These are phyloP conservation scores for Diabrotica undecimpunctata DNA, from an alignment of 1,140 invertebrate genomes.

Conservation along the genomic window DNA sequence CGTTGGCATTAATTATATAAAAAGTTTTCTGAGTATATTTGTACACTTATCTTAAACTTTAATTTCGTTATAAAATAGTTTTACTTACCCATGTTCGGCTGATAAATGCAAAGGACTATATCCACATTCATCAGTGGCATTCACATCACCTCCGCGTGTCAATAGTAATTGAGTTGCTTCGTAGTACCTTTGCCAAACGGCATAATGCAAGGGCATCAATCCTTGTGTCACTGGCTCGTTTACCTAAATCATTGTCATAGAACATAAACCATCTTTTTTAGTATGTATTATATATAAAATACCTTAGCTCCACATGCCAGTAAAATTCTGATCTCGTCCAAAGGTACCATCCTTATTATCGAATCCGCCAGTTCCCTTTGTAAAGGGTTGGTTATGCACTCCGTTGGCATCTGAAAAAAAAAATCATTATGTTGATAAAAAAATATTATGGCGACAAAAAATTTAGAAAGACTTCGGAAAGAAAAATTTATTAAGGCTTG, in stretches of 20 bases:
- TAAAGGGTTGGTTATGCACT: slow-evolving; percentile 69
- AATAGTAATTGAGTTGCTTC: slow-evolving; percentile 75
- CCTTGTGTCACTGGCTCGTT: slow-evolving; percentile 76
- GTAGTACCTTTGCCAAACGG: slow-evolving; percentile 79
- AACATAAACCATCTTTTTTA: background rate
- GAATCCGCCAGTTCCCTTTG: slow-evolving; percentile 86
- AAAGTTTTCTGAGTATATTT: too few relatives aligned
- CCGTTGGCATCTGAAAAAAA: slow-evolving; percentile 58
- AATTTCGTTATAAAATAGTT: background rate
- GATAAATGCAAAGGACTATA: slow-evolving; percentile 86
- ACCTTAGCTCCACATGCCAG: slow-evolving; percentile 82
- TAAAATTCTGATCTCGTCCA: slow-evolving; percentile 82
- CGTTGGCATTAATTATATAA: too few relatives aligned
- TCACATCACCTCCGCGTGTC: slow-evolving; percentile 75
- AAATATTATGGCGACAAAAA: background rate
- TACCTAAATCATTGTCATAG: slow-evolving; percentile 48
- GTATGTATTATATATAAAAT: slow-evolving; percentile 24
- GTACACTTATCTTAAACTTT: too few relatives aligned
- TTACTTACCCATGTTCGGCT: slow-evolving; percentile 72
- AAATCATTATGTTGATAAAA: background rate
- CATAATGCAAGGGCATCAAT: slow-evolving; percentile 85
- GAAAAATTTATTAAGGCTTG: too few relatives aligned
- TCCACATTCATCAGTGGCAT: slow-evolving; percentile 83
- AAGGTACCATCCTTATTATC: slow-evolving; percentile 79
- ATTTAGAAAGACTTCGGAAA: background rate